Percentiles rank a stretch among this genome's conserved stretches.
Evolutionary conservation across 2,888 invertebrate species (phyloP).

Genomic region (Ochropacha duplaris): DNA sequence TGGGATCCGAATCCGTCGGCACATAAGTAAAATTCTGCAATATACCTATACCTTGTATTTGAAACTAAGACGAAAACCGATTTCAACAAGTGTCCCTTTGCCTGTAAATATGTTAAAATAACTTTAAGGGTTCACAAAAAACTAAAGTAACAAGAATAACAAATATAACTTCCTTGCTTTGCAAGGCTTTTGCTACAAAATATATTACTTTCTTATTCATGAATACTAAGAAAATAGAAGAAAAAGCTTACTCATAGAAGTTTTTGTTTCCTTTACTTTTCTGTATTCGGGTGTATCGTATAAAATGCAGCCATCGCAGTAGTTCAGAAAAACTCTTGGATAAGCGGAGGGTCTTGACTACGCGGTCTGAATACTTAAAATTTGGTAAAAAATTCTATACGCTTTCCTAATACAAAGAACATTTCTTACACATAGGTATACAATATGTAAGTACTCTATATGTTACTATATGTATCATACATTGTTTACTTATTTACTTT

Average conservation of each 20-base stretch:
- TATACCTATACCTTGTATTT: too few species aligned
- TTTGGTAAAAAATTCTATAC: constrained; percentile 57
- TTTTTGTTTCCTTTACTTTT: constrained; percentile 19
- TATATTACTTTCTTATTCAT: not conserved
- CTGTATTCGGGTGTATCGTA: constrained; percentile 28
- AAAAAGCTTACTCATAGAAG: constrained; percentile 17
- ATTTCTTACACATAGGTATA: constrained; percentile 1
- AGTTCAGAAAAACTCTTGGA: constrained; percentile 51
- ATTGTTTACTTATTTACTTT: not conserved
- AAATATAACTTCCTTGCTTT: not conserved
- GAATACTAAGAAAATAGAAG: constrained; percentile 5
- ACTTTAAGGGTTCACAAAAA: not conserved
- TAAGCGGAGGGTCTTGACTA: constrained; percentile 45
- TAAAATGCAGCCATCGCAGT: constrained; percentile 65
- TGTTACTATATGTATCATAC: not conserved
- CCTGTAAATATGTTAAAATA: not conserved
- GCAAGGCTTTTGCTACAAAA: too few species aligned
- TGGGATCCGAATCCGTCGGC: too few species aligned
- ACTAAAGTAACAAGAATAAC: too few species aligned
- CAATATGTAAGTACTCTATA: not conserved
- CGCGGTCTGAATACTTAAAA: constrained; percentile 67
- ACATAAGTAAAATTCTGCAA: too few species aligned
- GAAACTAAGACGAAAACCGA: not conserved
- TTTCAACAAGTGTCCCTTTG: not conserved
- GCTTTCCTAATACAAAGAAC: constrained; percentile 37